Conservation (phyloP, 2,113 vertebrate species). For the Rhea pennata region DNA sequence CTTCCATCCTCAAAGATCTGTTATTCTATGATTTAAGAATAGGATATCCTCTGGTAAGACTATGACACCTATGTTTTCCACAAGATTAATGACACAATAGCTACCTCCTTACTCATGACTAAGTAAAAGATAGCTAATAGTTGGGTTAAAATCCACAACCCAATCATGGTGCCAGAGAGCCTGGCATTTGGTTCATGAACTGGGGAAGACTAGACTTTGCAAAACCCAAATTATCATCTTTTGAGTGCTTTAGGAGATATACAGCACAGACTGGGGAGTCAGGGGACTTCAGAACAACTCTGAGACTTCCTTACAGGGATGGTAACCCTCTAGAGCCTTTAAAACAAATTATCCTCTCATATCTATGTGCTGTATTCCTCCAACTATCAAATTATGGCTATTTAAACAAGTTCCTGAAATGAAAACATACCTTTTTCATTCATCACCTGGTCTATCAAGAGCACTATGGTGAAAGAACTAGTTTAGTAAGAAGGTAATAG, state of each 20-base stretch:
- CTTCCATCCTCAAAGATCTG: not conserved
- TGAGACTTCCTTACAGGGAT: not conserved
- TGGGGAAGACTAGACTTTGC: not conserved
- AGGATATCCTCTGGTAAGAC: not conserved
- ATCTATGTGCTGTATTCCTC: not conserved
- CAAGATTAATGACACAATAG: not conserved
- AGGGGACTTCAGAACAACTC: not conserved
- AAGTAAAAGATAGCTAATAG: not conserved
- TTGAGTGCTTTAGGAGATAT: not conserved
- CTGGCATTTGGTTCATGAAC: not conserved
- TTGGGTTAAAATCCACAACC: not conserved
- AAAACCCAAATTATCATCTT: not conserved
- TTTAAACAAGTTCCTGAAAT: not conserved
- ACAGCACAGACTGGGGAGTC: not conserved
- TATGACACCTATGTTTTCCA: not conserved
- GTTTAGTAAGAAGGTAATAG: conserved; percentile 30
- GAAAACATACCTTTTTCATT: not conserved
- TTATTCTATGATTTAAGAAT: not conserved
- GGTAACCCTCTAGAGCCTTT: not conserved
- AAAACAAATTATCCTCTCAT: not conserved
- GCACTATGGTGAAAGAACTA: not conserved
- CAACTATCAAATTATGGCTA: not conserved
- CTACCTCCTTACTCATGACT: not conserved
- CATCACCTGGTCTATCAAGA: not conserved
- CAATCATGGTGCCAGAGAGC: not conserved